These are phyloP conservation scores for Euzophera pinguis DNA, from an alignment of 2,888 invertebrate species.

Conservation along the genomic window DNA sequence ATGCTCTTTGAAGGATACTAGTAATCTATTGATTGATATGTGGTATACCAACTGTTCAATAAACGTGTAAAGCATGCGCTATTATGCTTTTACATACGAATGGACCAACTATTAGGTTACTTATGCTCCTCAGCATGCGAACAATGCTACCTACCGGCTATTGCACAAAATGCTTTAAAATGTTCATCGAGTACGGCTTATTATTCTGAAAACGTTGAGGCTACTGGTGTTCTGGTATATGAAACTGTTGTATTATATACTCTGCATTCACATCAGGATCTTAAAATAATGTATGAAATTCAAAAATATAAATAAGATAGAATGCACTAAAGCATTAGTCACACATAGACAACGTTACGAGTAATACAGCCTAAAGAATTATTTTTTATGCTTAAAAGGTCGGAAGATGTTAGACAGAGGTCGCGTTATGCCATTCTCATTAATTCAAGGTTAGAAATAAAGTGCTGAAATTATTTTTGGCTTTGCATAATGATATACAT, in stretches of 20 bases:
- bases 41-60: not conserved
- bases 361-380: not conserved
- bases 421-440: constrained; percentile 8
- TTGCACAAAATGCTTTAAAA: constrained; percentile 8
- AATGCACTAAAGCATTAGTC: not conserved
- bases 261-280: too few species aligned
- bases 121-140: not conserved
- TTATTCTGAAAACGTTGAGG: not conserved
- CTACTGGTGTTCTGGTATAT: not conserved
- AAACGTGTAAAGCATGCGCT: not conserved
- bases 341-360: not conserved
- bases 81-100: constrained; percentile 5
- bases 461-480: not conserved
- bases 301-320: too few species aligned
- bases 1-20: too few species aligned
- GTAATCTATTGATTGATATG: too few species aligned
- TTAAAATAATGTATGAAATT: too few species aligned
- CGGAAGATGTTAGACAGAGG: constrained; percentile 3
- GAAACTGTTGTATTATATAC: not conserved
- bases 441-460: not conserved
- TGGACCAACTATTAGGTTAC: not conserved
- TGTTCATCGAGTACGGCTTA: not conserved
- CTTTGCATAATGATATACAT: not conserved
- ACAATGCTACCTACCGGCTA: constrained; percentile 8
- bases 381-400: too few species aligned